Conservation (phyloP, 2,113 vertebrate genomes). For the Indicator maculatus region DNA sequence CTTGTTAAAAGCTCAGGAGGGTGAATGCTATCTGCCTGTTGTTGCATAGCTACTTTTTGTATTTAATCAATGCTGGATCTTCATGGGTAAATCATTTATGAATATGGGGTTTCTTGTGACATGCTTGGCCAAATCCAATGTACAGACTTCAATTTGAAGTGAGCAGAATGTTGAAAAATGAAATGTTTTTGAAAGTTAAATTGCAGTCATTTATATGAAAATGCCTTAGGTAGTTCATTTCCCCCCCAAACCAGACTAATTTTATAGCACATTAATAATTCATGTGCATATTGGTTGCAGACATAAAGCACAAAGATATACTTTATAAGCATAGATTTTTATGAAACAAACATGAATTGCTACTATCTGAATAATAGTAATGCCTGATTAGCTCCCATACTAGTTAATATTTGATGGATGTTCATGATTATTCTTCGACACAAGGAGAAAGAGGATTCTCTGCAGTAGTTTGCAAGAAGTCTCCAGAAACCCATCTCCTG, state of each 20-base stretch:
- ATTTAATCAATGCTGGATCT: not conserved
- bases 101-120: not conserved
- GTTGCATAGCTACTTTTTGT: not conserved
- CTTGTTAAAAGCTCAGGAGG: not conserved
- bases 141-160: constrained; percentile 29
- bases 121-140: constrained; percentile 13
- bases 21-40: not conserved
- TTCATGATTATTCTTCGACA: not conserved
- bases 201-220: constrained; percentile 61
- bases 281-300: constrained; percentile 32
- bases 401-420: constrained; percentile 39
- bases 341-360: constrained; percentile 39
- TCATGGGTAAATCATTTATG: constrained; percentile 41
- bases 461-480: not conserved
- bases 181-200: constrained; percentile 53
- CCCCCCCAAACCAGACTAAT: not conserved
- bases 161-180: constrained; percentile 23
- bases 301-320: constrained; percentile 21
- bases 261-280: constrained; percentile 64
- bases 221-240: constrained; percentile 1
- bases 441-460: not conserved
- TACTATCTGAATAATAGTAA: not conserved
- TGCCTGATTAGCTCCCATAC: constrained; percentile 14
- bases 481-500: not conserved
- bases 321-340: constrained; percentile 23